Conservation (phyloP, 2,113 vertebrate species). For the Piliocolobus tephrosceles region DNA sequence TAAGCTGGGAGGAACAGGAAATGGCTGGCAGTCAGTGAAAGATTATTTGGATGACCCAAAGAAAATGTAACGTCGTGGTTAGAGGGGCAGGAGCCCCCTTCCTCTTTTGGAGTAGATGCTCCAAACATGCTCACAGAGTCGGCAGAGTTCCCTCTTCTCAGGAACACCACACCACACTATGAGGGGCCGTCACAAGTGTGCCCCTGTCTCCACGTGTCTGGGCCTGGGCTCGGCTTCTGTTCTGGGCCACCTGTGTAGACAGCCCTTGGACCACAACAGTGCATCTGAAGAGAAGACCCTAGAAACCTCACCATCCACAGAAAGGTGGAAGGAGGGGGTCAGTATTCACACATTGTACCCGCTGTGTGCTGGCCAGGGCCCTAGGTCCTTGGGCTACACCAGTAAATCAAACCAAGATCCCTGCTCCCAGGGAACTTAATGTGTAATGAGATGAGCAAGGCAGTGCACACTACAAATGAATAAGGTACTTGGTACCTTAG, state of each 20-base stretch:
- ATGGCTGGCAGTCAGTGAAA: not conserved
- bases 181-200: rapidly evolving
- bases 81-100: not conserved
- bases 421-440: not conserved
- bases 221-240: not conserved
- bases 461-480: not conserved
- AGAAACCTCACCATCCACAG: not conserved
- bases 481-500: not conserved
- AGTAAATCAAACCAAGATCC: not conserved
- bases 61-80: not conserved
- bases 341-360: not conserved
- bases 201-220: not conserved
- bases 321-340: not conserved
- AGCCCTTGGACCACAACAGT: not conserved
- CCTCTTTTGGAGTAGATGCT: not conserved
- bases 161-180: rapidly evolving
- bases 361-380: not conserved
- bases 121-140: not conserved
- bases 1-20: not conserved
- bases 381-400: not conserved
- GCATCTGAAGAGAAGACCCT: not conserved
- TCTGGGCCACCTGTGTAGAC: not conserved
- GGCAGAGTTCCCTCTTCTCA: not conserved
- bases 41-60: not conserved
- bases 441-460: not conserved